Evolutionary conservation across 1,140 invertebrate genomes (phyloP), one percentile per base, ranked within the genome.

Genomic region (Euwallacea similis): DNA sequence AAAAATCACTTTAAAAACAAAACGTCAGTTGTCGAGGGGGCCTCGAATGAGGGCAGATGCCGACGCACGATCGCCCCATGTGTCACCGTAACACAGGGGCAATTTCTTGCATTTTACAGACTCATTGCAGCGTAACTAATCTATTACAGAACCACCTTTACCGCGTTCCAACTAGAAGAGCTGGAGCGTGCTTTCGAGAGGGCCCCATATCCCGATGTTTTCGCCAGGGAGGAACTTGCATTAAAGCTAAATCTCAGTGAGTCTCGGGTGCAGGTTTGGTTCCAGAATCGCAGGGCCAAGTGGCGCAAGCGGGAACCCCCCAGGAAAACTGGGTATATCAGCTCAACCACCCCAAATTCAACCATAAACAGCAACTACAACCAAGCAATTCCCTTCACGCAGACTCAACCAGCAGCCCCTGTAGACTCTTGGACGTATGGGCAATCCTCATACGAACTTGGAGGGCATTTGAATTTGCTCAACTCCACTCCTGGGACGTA

Each of bases 241-340:
- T 83, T 96, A 11, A 94, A 95, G 79, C 83, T 98, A 6, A 91
- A 91, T 74, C 85, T 98, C 0, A 95, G 93, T 73, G 96, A 98
- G 83, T 96, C 95, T 9, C 85, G 96, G 69, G 96, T 98, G 0
- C 96, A 98, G 83, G 94, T 96, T 55, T 92, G 92, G 92, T 94
- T 94, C 77, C 92, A 99, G 84, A 98, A 99, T 79, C 87, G 97
- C 71, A 87, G 97, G 64, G 97, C 97, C 7, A 99, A 98, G 81
- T 99, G 97, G 97, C 87, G 97, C 13, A 99, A 98, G 82, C 90
- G 96, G 6, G 97, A 99, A 83, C 98, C 98, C 10, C 97, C 96
- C 0, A 89, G 98, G 70, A 97, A 97, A 82, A 94, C 91, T 0
- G 91, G 92, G 4, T 79, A 78, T 71, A 76, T 74, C 69, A 76